phyloP scores from a whole-genome alignment of 2,797 vertebrate genomes.

The Notoglanidium macrostoma region DNA sequence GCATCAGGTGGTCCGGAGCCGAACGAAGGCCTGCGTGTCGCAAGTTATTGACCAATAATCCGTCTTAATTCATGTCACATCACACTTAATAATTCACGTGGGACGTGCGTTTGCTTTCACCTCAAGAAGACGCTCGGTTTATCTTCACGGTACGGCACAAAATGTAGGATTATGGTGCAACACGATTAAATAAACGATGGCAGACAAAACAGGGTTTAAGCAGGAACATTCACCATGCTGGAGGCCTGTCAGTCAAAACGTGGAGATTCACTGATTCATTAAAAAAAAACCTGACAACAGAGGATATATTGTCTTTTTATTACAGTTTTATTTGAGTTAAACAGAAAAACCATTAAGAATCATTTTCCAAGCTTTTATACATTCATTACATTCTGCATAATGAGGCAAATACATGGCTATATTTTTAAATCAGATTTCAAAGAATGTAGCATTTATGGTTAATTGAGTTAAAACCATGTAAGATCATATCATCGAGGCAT shows the following conservation, averaged over 20 bases:
- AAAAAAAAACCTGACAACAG: not conserved
- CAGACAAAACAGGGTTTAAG: slow-evolving; percentile 54
- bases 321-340: not conserved
- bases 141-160: slow-evolving; percentile 8
- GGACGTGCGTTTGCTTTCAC: slow-evolving; percentile 48
- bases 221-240: slow-evolving; percentile 55
- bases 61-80: slow-evolving; percentile 94
- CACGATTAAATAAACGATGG: slow-evolving; percentile 58
- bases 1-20: slow-evolving; percentile 83
- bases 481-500: not conserved
- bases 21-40: slow-evolving; percentile 82
- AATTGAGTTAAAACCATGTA: not conserved
- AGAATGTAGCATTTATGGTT: not conserved
- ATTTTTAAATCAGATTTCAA: not conserved
- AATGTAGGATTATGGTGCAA: slow-evolving; percentile 40
- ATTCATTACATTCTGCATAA: slow-evolving; percentile 7
- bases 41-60: slow-evolving; percentile 98
- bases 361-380: not conserved
- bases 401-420: not conserved
- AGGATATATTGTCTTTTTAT: not conserved
- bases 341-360: slow-evolving; percentile 18
- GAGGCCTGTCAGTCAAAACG: slow-evolving; percentile 49
- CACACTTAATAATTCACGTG: slow-evolving; percentile 79
- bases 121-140: not conserved
- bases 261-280: not conserved